Conservation (phyloP, 2,113 vertebrate genomes). For the Leucosticte australis region DNA sequence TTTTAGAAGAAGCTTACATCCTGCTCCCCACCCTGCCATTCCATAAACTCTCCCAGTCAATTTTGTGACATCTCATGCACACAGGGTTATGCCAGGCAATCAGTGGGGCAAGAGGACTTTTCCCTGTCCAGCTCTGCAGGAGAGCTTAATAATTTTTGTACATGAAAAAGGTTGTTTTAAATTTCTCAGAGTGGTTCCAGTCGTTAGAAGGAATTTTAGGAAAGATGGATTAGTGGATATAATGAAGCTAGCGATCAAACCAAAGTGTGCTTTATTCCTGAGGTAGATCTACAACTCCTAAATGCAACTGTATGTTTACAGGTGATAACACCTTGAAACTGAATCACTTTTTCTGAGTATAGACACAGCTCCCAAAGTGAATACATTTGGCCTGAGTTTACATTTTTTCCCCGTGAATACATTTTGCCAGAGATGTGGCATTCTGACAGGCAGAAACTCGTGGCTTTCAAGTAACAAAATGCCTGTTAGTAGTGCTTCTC, state of each 20-base stretch:
- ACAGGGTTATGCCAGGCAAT: not conserved
- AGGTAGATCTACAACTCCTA: not conserved
- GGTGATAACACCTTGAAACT: not conserved
- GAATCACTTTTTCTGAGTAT: not conserved
- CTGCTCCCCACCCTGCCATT: not conserved
- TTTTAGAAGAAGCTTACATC: not conserved
- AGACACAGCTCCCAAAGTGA: not conserved
- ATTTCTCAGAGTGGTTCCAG: not conserved
- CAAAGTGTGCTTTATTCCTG: not conserved
- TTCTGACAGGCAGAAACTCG: not conserved
- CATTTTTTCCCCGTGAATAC: not conserved
- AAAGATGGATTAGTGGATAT: not conserved
- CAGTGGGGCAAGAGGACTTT: not conserved
- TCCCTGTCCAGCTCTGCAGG: accelerated
- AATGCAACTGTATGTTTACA: not conserved
- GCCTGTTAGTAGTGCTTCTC: not conserved
- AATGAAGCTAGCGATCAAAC: not conserved
- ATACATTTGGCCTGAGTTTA: not conserved
- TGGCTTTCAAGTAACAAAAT: not conserved
- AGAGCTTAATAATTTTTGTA: not conserved
- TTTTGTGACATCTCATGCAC: not conserved
- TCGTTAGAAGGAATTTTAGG: not conserved
- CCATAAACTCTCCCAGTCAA: not conserved
- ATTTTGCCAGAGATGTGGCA: not conserved
- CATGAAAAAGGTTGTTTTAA: not conserved